A percentile compares a stretch with the other conserved stretches of the same genome.
phyloP scores from a whole-genome alignment of 2,113 vertebrate species.

The Colinus virginianus region DNA sequence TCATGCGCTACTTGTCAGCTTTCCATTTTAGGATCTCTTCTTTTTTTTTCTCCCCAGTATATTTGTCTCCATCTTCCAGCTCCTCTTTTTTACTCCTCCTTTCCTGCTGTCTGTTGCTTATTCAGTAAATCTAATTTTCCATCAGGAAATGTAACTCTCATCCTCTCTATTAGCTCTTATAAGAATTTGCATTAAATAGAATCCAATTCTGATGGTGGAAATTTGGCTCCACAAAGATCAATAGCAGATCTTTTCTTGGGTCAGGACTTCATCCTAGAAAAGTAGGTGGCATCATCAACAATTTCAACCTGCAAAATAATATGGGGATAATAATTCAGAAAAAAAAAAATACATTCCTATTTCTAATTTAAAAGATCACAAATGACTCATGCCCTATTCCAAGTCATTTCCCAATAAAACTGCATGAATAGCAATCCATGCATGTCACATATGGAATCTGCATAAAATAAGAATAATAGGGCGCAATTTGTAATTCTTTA shows the following conservation, averaged over 20 bases:
- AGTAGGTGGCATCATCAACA: neutral
- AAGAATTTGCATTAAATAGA: neutral
- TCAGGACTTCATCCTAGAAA: neutral
- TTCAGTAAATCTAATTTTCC: neutral
- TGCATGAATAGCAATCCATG: constrained; percentile 2
- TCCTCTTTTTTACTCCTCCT: neutral
- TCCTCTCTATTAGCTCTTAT: neutral
- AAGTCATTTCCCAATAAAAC: neutral
- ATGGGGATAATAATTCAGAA: neutral
- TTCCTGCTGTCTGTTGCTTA: neutral
- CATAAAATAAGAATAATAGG: constrained; percentile 33
- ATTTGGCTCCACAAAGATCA: neutral
- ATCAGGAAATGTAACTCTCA: neutral
- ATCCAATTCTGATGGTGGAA: neutral
- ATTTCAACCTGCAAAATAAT: neutral
- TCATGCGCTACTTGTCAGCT: neutral
- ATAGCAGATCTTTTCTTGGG: neutral
- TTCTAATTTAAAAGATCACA: neutral
- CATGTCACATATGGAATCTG: constrained; percentile 20
- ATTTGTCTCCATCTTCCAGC: neutral
- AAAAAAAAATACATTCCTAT: neutral
- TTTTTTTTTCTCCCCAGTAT: neutral
- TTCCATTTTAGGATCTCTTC: neutral
- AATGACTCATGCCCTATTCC: neutral
- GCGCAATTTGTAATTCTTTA: constrained; percentile 28